Evolutionary conservation across 2,113 vertebrate species (phyloP), one percentile per base, ranked within the genome.

Genomic region (Phalacrocorax brasilianus): DNA sequence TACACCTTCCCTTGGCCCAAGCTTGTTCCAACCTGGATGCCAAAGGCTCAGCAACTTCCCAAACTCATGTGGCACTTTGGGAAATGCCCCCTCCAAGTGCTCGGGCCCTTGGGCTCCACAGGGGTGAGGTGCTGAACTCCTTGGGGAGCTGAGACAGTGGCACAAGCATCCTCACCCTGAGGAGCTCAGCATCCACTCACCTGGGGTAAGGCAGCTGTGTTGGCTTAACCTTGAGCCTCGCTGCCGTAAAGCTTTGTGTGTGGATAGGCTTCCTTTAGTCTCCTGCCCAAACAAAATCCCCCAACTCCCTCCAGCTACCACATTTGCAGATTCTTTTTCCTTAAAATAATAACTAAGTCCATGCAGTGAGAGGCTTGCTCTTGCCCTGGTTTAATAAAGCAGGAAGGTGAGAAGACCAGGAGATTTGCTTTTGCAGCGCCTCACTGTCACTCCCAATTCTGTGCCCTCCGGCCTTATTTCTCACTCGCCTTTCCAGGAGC

Each of bases 71-170:
- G 28, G 45, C 45, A 13, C 50, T 61, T 58, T 14, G 42, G 49
- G 38, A 89, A 78, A 53, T 32, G 28, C 3, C 24, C 26, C 24
- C 23, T 83, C 17, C 19, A 40, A 23, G 27, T 5, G 7, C 27
- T 38, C 2, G 1, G 23, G 45, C 4, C 2, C 81, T 23, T 30
- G 63, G 22, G 20, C 35, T 73, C n/a, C 22, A 2, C 0, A 0
- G 23, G 40, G 55, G 0, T 2, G 42, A 78, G 42, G 3, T 30
- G 45, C 45, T 70, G 63, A 45, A 12, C 30, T 32, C 28, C n/a
- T 28, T 3, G 0, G 35, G 49, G 40, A 73, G 33, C 58, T 38
- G 32, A 3, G 47, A 21, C 1, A 7, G 30, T 42, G 40, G 42
- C 61, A 75, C 16, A 30, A 21, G 13, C 1, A 3, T 62, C 47